phyloP scores from a whole-genome alignment of 1,140 invertebrate genomes.

The Drosophila novamexicana region DNA sequence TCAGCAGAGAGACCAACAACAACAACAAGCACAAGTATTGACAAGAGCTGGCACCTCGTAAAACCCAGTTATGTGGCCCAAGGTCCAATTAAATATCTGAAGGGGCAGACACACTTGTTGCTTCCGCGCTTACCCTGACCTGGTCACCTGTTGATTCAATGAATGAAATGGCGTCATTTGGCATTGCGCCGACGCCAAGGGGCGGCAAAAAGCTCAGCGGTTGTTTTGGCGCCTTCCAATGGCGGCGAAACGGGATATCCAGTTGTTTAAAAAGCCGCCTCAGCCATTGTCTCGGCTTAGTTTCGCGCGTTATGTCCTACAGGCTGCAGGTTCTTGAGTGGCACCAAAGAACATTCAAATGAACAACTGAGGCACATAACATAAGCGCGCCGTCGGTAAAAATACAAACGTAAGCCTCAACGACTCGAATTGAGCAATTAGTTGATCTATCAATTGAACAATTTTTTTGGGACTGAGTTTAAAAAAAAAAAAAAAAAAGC shows the following conservation, averaged over 20 bases:
- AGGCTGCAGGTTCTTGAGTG: constrained; percentile 23
- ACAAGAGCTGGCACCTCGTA: background rate
- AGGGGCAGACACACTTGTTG: constrained; percentile 53
- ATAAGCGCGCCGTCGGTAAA: constrained; percentile 38
- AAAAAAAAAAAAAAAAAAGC: background rate
- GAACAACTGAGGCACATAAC: background rate
- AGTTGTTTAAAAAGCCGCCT: constrained; percentile 55
- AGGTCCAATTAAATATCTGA: background rate
- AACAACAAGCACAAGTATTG: background rate
- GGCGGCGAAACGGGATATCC: constrained; percentile 28
- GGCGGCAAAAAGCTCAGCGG: constrained; percentile 47
- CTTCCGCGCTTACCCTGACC: constrained; percentile 50
- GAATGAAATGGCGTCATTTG: constrained; percentile 55
- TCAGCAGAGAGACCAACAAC: background rate
- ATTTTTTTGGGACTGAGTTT: too few relatives aligned
- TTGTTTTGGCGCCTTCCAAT: constrained; percentile 70
- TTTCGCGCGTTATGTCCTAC: constrained; percentile 68
- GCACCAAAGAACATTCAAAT: background rate
- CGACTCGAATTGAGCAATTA: constrained; percentile 16
- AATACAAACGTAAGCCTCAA: too few relatives aligned
- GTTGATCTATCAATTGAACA: background rate
- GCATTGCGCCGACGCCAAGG: constrained; percentile 43
- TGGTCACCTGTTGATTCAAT: constrained; percentile 74
- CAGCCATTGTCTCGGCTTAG: constrained; percentile 71
- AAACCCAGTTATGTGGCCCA: background rate